Evolutionary conservation across 2,797 vertebrate genomes (phyloP), one percentile per base, ranked within the genome.

Genomic region (Scarus forsteni): DNA sequence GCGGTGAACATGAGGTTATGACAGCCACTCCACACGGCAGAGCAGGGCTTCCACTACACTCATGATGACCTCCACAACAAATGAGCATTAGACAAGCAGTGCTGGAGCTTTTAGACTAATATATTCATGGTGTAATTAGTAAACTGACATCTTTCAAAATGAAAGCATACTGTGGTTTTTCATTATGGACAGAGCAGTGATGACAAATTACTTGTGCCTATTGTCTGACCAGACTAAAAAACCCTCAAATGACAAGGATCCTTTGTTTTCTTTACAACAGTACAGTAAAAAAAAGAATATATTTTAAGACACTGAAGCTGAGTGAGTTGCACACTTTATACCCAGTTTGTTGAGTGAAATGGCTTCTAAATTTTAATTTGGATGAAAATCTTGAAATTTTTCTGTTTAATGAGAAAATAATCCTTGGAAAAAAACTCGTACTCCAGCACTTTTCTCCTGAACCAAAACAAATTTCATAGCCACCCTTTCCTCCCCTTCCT

Each of bases 1-100:
- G 0, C 40, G 19, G 55, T 19, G 27, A 77, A 48, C 77, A 77
- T 27, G 58, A 81, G 73, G 77, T 75, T 66, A 87, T 81, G 65
- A 81, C 76, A 78, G 78, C 73, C 63, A 60, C 67, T 57, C 62
- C 63, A 34, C 12, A 2, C 38, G 0, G 10, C 69, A 61, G 79
- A 68, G 66, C 57, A 5, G 27, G 48, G 53, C 53, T 70, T 81
- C 68, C 19, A 73, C 80, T 49, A 9, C 27, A 62, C 59, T 49
- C 34, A 46, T 3, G 11, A 59, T 70, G 75, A 83, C 70, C 67
- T 67, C 36, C 36, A 75, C 53, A 71, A 49, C 73, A 81, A 66
- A 79, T 58, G 73, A 69, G 42, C 36, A 42, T n/a, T 51, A 27
- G 43, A 42, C 35, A 68, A 49, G 49, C 49, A 35, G 43, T 0